phyloP scores from a whole-genome alignment of 2,113 vertebrate genomes.

The Lophochroa leadbeateri region DNA sequence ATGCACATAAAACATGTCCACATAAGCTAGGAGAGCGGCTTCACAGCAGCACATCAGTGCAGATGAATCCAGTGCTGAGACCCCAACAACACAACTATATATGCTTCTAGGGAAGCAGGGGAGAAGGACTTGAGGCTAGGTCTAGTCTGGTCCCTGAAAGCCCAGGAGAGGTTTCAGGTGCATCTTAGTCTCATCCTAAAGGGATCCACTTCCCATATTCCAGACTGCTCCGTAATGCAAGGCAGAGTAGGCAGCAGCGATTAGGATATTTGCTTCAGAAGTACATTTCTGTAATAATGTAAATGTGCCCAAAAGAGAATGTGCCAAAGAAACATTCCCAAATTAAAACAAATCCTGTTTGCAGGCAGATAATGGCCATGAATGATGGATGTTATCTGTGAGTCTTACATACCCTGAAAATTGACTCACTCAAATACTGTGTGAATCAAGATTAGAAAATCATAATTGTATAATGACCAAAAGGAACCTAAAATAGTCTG shows the following conservation, averaged over 20 bases:
- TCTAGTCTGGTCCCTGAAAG: background rate
- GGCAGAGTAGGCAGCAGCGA: background rate
- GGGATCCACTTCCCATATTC: background rate
- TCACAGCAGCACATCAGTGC: background rate
- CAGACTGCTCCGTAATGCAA: background rate
- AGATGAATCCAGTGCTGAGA: background rate
- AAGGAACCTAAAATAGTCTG: background rate
- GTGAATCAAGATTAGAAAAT: background rate
- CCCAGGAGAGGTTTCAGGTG: background rate
- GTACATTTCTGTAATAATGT: background rate
- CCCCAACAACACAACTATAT: background rate
- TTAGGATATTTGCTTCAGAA: background rate
- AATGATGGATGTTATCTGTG: background rate
- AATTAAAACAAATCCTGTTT: background rate
- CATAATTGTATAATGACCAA: background rate
- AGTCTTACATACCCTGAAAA: background rate
- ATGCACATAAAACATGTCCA: rapidly evolving
- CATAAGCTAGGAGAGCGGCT: background rate
- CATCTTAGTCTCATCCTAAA: background rate
- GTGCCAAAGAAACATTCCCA: background rate
- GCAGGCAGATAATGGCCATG: background rate
- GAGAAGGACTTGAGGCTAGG: background rate
- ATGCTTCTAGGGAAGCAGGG: background rate
- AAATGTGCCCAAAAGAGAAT: background rate
- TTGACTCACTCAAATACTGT: background rate